Percentiles rank a stretch among this genome's conserved stretches.
phyloP scores from a whole-genome alignment of 2,888 invertebrate genomes.

The Drosophila falleni region DNA sequence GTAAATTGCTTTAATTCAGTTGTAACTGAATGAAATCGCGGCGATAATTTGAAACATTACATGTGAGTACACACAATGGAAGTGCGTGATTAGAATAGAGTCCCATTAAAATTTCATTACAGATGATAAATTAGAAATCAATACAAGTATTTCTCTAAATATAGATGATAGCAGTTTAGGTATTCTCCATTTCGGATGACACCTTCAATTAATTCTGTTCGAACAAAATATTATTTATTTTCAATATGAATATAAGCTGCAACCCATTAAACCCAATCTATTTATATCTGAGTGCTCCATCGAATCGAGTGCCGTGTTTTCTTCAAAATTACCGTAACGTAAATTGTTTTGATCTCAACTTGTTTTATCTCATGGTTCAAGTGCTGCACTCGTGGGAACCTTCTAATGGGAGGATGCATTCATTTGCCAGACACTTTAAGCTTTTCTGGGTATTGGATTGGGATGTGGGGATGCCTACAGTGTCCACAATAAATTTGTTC shows the following conservation, averaged over 20 bases:
- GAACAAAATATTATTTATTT: conserved; percentile 19
- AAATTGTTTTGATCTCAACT: conserved; percentile 24
- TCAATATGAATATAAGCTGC: not conserved
- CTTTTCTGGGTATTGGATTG: not conserved
- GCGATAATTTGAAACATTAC: conserved; percentile 27
- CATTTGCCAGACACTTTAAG: conserved; percentile 50
- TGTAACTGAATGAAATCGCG: conserved; percentile 26
- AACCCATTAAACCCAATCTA: not conserved
- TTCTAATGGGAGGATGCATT: conserved; percentile 45
- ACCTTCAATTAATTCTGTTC: conserved; percentile 30
- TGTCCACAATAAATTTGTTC: conserved; percentile 60
- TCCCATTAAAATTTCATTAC: conserved; percentile 24
- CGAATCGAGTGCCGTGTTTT: conserved; percentile 36
- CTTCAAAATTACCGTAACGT: conserved; percentile 8
- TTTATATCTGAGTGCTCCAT: conserved; percentile 18
- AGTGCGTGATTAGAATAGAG: conserved; percentile 33
- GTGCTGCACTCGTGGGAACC: conserved; percentile 52
- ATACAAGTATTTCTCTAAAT: not conserved
- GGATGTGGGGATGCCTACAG: conserved; percentile 2
- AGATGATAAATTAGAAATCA: not conserved
- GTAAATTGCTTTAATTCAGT: conserved; percentile 37
- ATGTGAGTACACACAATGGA: not conserved
- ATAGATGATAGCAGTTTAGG: not conserved
- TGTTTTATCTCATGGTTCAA: conserved; percentile 17
- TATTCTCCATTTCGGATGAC: conserved; percentile 11